Evolutionary conservation across 2,888 invertebrate species (phyloP).

Genomic region (Lepeophtheirus nordmannii): DNA sequence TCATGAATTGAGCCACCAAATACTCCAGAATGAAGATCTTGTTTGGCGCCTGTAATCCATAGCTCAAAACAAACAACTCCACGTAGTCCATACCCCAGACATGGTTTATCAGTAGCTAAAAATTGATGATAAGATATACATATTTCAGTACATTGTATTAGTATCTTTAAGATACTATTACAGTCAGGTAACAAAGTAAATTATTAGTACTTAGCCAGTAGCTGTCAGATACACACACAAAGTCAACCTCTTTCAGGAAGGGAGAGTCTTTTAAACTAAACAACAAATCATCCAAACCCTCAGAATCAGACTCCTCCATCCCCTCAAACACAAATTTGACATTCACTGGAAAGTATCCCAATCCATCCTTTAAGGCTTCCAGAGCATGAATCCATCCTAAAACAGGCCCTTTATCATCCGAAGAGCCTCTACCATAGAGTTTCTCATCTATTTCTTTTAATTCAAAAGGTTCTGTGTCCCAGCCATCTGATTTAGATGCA

Average conservation of each 20-base stretch:
- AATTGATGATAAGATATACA: background rate
- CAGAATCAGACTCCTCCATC: constrained; percentile 95
- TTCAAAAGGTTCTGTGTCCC: constrained; percentile 86
- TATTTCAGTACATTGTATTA: background rate
- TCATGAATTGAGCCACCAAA: constrained; percentile 78
- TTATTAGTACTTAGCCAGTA: constrained; percentile 73
- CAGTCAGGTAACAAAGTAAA: background rate
- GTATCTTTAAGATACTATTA: too few species aligned
- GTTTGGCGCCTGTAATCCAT: constrained; percentile 52
- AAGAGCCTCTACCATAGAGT: constrained; percentile 73
- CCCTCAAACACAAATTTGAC: constrained; percentile 81
- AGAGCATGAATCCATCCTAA: constrained; percentile 89
- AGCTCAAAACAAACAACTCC: constrained; percentile 73
- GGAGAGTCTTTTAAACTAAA: constrained; percentile 46
- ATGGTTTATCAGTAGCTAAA: background rate
- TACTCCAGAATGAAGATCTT: constrained; percentile 89
- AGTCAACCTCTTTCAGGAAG: constrained; percentile 68
- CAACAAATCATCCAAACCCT: constrained; percentile 78
- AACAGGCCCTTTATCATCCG: constrained; percentile 75
- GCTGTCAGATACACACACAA: constrained; percentile 93
- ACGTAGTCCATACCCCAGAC: constrained; percentile 33
- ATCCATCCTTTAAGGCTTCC: constrained; percentile 62
- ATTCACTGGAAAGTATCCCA: constrained; percentile 44
- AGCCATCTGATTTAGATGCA: constrained; percentile 72
- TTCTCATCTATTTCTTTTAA: constrained; percentile 73